Percentiles rank a stretch among this genome's conserved stretches.
phyloP scores from a whole-genome alignment of 2,797 vertebrate genomes.

The Ptychobarbus kaznakovi region DNA sequence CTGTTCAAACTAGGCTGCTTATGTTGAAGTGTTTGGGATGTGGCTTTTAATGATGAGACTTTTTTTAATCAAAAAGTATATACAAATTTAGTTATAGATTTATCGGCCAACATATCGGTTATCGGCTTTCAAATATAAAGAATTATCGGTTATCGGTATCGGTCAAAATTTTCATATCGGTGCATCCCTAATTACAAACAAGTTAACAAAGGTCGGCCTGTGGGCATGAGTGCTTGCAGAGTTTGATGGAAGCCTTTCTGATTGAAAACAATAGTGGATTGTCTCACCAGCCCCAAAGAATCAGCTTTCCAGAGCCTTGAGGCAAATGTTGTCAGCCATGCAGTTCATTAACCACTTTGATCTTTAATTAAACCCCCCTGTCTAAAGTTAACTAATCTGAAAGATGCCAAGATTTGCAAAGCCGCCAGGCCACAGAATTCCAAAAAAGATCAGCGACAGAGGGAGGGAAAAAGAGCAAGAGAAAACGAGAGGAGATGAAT shows the following conservation, averaged over 20 bases:
- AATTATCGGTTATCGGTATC: no score
- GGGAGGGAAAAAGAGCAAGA: slow-evolving; percentile 31
- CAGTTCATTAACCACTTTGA: slow-evolving; percentile 42
- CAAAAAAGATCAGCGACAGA: slow-evolving; percentile 53
- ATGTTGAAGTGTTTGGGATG: no score
- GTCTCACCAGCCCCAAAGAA: slow-evolving; percentile 8
- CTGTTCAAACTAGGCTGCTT: no score
- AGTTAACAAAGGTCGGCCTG: slow-evolving; percentile 29
- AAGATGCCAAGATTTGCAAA: slow-evolving; percentile 39
- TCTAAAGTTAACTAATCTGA: slow-evolving; percentile 26
- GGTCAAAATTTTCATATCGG: no score
- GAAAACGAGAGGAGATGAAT: slow-evolving; percentile 45
- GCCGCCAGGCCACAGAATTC: slow-evolving; percentile 35
- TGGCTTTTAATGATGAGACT: no score
- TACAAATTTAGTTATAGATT: no score
- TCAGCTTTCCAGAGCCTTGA: slow-evolving; percentile 12
- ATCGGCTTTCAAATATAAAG: no score
- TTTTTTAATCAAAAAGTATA: no score
- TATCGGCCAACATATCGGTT: no score
- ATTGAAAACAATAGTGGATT: slow-evolving; percentile 46
- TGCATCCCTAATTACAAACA: neutral
- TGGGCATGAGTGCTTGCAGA: neutral
- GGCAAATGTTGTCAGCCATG: slow-evolving; percentile 25
- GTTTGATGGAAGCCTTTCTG: slow-evolving; percentile 7
- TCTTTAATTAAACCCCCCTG: slow-evolving; percentile 53